Evolutionary conservation across 2,797 vertebrate genomes (phyloP).

Genomic region (Eptatretus atami): DNA sequence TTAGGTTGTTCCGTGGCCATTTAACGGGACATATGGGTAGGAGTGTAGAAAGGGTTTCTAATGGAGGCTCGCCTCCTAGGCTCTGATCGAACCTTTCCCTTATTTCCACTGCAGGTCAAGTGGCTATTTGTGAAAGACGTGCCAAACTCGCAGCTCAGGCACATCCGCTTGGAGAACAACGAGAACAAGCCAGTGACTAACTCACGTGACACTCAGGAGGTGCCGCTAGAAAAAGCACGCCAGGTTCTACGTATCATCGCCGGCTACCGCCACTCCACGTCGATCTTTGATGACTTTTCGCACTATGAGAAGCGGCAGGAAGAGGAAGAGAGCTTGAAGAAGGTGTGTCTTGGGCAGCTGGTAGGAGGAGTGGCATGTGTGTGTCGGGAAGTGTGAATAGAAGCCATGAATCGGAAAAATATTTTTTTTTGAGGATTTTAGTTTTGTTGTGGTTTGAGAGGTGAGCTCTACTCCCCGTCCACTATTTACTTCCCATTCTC

Average conservation of each 20-base stretch:
- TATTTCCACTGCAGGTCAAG: constrained; percentile 16
- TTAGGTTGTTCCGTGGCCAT: too few species aligned
- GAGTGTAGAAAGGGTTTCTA: too few species aligned
- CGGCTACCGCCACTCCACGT: constrained; percentile 77
- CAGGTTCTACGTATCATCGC: constrained; percentile 81
- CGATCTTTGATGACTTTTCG: constrained; percentile 91
- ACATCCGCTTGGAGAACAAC: constrained; percentile 84
- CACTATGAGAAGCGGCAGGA: constrained; percentile 90
- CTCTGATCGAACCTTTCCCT: too few species aligned
- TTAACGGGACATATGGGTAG: too few species aligned
- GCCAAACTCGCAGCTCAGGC: constrained; percentile 70
- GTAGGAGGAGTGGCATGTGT: too few species aligned
- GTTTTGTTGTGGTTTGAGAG: too few species aligned
- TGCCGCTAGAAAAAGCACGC: constrained; percentile 75
- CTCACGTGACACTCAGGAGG: constrained; percentile 81
- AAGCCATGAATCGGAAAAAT: too few species aligned
- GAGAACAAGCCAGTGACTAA: constrained; percentile 94
- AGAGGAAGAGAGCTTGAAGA: constrained; percentile 67
- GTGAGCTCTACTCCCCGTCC: too few species aligned
- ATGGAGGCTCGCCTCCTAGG: too few species aligned
- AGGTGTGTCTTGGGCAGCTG: constrained; percentile 14
- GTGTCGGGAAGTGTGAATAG: too few species aligned
- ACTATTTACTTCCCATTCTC: too few species aligned
- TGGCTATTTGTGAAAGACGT: constrained; percentile 93
- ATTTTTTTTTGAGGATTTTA: too few species aligned